These are phyloP conservation scores for Heliconius himera DNA, from an alignment of 1,140 invertebrate genomes.

Conservation along the genomic window DNA sequence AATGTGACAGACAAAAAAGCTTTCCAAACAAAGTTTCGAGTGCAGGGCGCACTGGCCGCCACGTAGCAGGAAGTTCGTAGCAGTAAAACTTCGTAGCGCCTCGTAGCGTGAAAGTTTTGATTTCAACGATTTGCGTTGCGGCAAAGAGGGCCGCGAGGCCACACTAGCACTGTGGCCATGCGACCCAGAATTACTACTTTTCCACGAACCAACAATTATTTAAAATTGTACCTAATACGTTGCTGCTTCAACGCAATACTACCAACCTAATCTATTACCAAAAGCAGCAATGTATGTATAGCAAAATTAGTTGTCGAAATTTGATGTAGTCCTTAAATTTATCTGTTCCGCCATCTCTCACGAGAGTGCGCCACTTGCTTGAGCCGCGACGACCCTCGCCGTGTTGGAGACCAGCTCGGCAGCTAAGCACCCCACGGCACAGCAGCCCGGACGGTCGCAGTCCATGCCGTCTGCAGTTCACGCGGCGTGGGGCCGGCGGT, in stretches of 20 bases:
- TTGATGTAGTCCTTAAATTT: constrained; percentile 54
- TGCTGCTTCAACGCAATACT: constrained; percentile 1
- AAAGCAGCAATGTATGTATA: constrained; percentile 33
- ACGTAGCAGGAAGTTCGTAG: constrained; percentile 81
- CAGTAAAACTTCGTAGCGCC: constrained; percentile 80
- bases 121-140: constrained; percentile 80
- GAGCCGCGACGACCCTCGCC: constrained; percentile 67
- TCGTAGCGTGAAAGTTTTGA: constrained; percentile 81
- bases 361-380: constrained; percentile 78
- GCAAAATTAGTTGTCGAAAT: background rate
- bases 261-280: background rate
- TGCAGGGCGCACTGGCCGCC: constrained; percentile 65
- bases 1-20: constrained; percentile 79
- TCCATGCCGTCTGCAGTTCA: constrained; percentile 59
- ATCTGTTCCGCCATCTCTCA: constrained; percentile 75
- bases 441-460: constrained; percentile 48
- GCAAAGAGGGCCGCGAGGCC: constrained; percentile 74
- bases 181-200: constrained; percentile 42
- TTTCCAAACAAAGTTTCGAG: constrained; percentile 78
- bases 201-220: constrained; percentile 17
- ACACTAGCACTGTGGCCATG: constrained; percentile 69
- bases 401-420: constrained; percentile 51
- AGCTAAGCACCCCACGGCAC: constrained; percentile 59
- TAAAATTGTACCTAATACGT: constrained; percentile 30
- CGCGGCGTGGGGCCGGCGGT: constrained; percentile 22